Base-by-base conservation (phyloP, 2,797 vertebrate species). In the Cyclopterus lumpus region DNA sequence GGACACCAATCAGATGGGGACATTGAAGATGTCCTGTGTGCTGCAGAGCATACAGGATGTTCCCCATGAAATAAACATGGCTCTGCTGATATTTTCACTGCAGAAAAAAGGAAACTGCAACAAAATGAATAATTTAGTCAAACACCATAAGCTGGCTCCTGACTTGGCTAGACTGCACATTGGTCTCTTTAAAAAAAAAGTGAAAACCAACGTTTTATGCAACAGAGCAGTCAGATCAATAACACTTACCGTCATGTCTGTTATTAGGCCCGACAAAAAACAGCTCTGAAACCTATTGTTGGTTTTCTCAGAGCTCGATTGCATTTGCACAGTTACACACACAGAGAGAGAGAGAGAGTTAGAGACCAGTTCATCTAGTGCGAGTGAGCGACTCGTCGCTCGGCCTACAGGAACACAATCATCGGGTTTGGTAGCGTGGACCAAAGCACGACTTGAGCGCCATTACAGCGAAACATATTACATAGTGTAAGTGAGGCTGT, bases 1-100 rank as follows among this genome's bases (percentile, higher is more conserved):
- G 46, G 22, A 67, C 26, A 20, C 15, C 65, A 61, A 69, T 67
- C 55, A 57, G 15, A 65, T 5, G 22, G 28, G 15, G 26, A 9
- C 22, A 38, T 44, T 79, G 46, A 57, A 63, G 24, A 77, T 65
- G 57, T 70, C 38, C 64, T 71, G 48, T 51, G 14, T 7, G 28
- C 59, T 22, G 8, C 71, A 44, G 34, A 72, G 20, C 0, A 0
- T 30, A 24, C 12, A 22, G 40, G 26, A 61, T 46, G 70, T 22
- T 32, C 30, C 22, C 48, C n/a, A 1, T 85, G 40, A 83, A 81
- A 86, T 74, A 71, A 79, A 77, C 28, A 84, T 71, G 67, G 4
- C n/a, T 51, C 34, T 40, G 16, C 15, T 46, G 26, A 49, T 26
- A 62, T 34, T n/a, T 34, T 67, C 24, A 22, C n/a, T 30, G 12